Conservation (phyloP, 2,797 vertebrate genomes). For the Chelonia mydas region DNA sequence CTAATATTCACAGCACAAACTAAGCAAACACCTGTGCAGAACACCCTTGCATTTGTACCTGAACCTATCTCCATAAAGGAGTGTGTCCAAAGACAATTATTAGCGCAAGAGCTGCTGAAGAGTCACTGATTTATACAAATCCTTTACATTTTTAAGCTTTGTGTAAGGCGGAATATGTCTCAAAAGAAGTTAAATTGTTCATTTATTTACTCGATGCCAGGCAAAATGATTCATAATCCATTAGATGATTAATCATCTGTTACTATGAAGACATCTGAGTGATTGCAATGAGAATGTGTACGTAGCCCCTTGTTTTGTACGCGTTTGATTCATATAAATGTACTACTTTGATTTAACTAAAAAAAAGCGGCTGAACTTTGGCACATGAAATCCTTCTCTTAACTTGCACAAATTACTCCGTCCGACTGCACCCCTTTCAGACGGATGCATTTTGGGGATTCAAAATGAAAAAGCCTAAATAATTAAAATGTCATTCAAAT, state of each 20-base stretch:
- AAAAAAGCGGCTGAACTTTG: not conserved
- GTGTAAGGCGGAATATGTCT: rapidly evolving
- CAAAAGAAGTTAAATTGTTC: rapidly evolving
- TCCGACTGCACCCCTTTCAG: conserved; percentile 2
- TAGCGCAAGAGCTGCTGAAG: not conserved
- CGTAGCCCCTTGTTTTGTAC: not conserved
- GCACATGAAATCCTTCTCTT: not conserved
- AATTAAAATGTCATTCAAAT: conserved; percentile 85
- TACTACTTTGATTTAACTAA: rapidly evolving
- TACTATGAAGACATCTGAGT: rapidly evolving
- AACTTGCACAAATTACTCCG: not conserved
- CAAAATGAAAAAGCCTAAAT: conserved; percentile 68
- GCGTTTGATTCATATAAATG: not conserved
- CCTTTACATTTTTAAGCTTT: rapidly evolving
- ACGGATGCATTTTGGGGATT: conserved; percentile 67
- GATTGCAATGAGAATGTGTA: not conserved
- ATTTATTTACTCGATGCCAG: not conserved
- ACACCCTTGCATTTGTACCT: not conserved
- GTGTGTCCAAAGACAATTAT: not conserved
- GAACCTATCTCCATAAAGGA: not conserved
- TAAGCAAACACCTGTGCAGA: not conserved
- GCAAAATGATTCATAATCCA: rapidly evolving
- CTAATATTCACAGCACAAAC: not conserved
- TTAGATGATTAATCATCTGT: not conserved
- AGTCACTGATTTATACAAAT: too few species aligned